Conservation (phyloP, 2,797 vertebrate species). For the Myoxocephalus aenaeus region DNA sequence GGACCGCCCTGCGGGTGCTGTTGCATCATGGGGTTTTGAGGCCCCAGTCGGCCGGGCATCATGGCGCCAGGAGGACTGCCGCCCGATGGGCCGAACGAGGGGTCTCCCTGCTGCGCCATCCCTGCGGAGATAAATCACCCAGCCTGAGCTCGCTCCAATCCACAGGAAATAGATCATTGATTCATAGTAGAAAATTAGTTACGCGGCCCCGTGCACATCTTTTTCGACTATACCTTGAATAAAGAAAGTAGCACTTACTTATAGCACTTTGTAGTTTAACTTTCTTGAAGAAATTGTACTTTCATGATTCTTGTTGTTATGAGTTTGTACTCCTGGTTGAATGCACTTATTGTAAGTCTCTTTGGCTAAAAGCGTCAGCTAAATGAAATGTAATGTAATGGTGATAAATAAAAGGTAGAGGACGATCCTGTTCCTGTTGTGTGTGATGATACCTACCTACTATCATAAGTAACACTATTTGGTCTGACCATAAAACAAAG, state of each 20-base stretch:
- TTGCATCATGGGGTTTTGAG: constrained; percentile 92
- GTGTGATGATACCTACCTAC: constrained; percentile 1
- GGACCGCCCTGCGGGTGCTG: constrained; percentile 91
- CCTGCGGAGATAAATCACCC: constrained; percentile 77
- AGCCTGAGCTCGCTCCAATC: constrained; percentile 14
- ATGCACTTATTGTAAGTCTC: too few relatives aligned
- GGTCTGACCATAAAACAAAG: constrained; percentile 7
- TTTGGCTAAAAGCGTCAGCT: too few relatives aligned
- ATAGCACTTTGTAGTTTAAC: too few relatives aligned
- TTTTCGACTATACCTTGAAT: too few relatives aligned
- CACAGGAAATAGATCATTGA: background rate
- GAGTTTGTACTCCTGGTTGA: too few relatives aligned
- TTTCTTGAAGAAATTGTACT: too few relatives aligned
- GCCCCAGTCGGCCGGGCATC: constrained; percentile 91
- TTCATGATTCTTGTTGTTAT: too few relatives aligned
- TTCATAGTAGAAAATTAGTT: too few relatives aligned
- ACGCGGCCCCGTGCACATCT: too few relatives aligned
- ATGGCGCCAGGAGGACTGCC: constrained; percentile 90
- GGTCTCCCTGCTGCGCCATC: constrained; percentile 92
- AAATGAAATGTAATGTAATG: too few relatives aligned
- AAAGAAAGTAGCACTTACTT: too few relatives aligned
- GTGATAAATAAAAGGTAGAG: background rate
- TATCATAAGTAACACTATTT: constrained; percentile 8
- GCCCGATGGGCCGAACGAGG: constrained; percentile 89
- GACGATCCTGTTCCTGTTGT: background rate